Evolutionary conservation across 1,140 invertebrate species (phyloP).

Genomic region (Drosophila elegans): DNA sequence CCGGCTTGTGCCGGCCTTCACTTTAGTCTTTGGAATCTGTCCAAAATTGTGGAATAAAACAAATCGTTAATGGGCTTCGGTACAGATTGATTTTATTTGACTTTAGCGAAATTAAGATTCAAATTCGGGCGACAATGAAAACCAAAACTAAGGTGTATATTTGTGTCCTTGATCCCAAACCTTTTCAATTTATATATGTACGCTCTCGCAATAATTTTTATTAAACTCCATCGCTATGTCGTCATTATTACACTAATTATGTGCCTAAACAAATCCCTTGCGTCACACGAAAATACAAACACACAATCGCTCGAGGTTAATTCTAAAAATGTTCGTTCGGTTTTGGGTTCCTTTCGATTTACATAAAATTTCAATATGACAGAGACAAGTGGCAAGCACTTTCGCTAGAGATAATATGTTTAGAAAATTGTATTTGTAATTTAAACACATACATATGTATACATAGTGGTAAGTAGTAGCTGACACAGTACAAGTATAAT

Average conservation of each 20-base stretch:
- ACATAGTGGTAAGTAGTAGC: conserved; percentile 53
- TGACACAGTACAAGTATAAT: conserved; percentile 43
- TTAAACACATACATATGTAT: conserved; percentile 61
- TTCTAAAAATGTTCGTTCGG: conserved; percentile 64
- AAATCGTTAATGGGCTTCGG: conserved; percentile 28
- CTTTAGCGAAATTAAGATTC: conserved; percentile 22
- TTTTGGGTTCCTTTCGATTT: conserved; percentile 59
- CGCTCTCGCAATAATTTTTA: conserved; percentile 73
- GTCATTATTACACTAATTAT: conserved; percentile 76
- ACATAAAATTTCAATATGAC: conserved; percentile 80
- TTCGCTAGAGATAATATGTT: conserved; percentile 61
- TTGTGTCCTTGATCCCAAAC: conserved; percentile 52
- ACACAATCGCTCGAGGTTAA: conserved; percentile 52
- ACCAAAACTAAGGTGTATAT: conserved; percentile 34
- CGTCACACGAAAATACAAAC: conserved; percentile 59
- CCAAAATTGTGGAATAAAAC: conserved; percentile 36
- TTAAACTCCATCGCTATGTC: conserved; percentile 64
- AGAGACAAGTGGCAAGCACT: conserved; percentile 59
- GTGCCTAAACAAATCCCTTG: conserved; percentile 74
- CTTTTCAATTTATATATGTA: conserved; percentile 54
- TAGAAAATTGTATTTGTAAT: conserved; percentile 60
- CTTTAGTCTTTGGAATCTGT: conserved; percentile 18
- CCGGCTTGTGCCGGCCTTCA: conserved; percentile 29
- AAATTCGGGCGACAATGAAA: conserved; percentile 31
- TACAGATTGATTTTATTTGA: conserved; percentile 45